Percentiles rank a stretch among this genome's conserved stretches.
Conservation (phyloP, 2,113 vertebrate species). For the Trogon melanurus region DNA sequence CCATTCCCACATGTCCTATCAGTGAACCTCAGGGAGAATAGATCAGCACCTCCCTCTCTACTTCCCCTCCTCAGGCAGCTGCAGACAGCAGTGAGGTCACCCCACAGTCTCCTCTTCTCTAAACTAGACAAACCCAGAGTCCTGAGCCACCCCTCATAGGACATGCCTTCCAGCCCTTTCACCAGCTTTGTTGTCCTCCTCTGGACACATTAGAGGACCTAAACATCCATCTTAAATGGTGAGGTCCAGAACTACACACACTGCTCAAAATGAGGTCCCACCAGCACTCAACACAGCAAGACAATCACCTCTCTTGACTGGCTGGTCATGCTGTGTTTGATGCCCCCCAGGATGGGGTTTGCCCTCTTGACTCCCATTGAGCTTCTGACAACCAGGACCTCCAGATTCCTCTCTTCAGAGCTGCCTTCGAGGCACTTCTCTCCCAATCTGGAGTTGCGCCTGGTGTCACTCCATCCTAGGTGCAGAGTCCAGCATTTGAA, state of each 20-base stretch:
- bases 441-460: accelerated
- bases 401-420: background rate
- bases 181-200: background rate
- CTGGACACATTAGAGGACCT: background rate
- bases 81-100: background rate
- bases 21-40: background rate
- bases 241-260: background rate
- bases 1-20: accelerated
- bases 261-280: background rate
- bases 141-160: background rate
- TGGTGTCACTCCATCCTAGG: accelerated
- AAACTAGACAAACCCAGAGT: background rate
- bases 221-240: background rate
- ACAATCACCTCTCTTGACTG: too few species aligned
- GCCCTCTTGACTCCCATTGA: background rate
- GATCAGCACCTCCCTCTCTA: background rate
- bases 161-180: background rate
- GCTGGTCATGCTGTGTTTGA: too few species aligned
- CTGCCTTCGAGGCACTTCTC: background rate
- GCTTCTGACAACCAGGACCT: background rate
- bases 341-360: background rate
- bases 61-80: background rate
- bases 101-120: background rate
- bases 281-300: accelerated
- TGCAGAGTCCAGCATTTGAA: background rate